A percentile compares a stretch with the other conserved stretches of the same genome.
phyloP scores from a whole-genome alignment of 2,113 vertebrate species.

The Bubo blakistoni region DNA sequence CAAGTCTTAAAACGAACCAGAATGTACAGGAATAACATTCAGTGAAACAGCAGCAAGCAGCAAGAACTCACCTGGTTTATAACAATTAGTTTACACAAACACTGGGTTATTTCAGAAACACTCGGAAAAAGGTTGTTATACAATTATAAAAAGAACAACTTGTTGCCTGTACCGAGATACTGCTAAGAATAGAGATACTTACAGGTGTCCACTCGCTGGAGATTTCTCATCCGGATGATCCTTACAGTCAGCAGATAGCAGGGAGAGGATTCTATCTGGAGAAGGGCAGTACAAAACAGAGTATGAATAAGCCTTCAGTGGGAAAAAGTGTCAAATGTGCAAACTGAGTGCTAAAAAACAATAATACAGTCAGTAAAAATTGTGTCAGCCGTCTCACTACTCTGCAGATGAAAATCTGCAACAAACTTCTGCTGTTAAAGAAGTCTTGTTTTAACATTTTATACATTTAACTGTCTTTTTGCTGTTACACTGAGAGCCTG shows the following conservation, averaged over 20 bases:
- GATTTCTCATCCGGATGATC: slow-evolving; percentile 73
- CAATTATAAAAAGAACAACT: background rate
- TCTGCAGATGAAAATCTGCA: background rate
- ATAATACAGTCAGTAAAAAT: background rate
- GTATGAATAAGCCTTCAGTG: background rate
- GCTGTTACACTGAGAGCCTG: background rate
- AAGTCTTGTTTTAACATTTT: background rate
- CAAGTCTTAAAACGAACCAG: background rate
- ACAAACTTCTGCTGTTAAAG: background rate
- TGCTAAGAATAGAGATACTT: slow-evolving; percentile 13
- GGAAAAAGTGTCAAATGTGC: background rate
- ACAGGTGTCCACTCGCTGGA: slow-evolving; percentile 68
- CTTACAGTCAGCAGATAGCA: slow-evolving; percentile 70
- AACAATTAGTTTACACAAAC: background rate
- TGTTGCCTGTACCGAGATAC: background rate
- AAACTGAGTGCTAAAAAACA: background rate
- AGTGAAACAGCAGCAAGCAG: background rate
- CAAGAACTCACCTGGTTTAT: background rate
- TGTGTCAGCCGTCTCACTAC: background rate
- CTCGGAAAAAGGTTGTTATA: background rate
- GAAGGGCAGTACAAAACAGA: background rate
- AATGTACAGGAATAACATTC: background rate
- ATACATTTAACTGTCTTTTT: background rate
- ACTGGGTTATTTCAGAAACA: background rate
- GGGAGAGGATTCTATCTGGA: slow-evolving; percentile 59